Evolutionary conservation across 2,113 vertebrate genomes (phyloP).

Genomic region (Chlorodrepanis virens): DNA sequence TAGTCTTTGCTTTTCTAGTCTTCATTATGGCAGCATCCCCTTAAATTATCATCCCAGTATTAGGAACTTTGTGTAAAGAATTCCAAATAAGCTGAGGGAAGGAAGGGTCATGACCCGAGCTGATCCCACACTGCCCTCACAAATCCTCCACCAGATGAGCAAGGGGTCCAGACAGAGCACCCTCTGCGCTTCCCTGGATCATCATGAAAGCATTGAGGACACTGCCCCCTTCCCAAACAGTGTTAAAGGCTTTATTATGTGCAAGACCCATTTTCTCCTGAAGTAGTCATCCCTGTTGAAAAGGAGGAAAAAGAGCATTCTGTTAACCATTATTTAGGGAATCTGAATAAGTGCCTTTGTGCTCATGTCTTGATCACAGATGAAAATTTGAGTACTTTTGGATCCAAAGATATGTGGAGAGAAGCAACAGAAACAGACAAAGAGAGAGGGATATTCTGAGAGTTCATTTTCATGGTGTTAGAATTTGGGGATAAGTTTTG

Average conservation of each 20-base stretch:
- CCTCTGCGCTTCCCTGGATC: neutral
- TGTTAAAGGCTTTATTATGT: neutral
- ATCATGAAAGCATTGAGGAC: neutral
- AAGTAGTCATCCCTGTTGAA: neutral
- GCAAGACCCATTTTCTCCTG: neutral
- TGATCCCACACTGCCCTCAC: too few relatives aligned
- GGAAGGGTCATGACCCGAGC: neutral
- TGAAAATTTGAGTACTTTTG: neutral
- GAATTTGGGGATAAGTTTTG: neutral
- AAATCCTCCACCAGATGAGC: neutral
- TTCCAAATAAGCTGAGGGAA: neutral
- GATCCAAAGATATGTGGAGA: neutral
- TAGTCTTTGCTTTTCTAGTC: neutral
- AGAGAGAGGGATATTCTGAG: neutral
- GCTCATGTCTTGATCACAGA: neutral
- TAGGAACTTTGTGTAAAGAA: neutral
- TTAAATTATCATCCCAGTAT: neutral
- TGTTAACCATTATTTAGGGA: neutral
- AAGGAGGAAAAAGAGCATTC: neutral
- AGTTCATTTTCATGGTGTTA: neutral
- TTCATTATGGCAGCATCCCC: neutral
- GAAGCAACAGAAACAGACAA: neutral
- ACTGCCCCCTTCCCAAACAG: neutral
- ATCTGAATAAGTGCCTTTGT: neutral
- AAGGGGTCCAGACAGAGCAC: accelerated